Conservation (phyloP, 2,888 invertebrate species). For the Rhagonycha lutea region DNA sequence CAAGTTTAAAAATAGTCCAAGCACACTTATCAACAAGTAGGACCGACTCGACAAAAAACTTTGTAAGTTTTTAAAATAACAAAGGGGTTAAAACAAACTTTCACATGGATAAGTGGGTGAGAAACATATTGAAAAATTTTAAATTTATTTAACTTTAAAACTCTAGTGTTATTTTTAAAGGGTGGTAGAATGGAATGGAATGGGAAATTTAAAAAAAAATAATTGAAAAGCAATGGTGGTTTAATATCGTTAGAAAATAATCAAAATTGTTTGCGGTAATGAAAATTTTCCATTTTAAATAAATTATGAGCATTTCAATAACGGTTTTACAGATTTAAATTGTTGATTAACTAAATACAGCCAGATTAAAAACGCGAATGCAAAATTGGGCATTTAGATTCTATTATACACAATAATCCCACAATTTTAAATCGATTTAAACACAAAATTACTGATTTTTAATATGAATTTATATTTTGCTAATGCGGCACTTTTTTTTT, state of each 20-base stretch:
- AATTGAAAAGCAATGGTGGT: neutral
- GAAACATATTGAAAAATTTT: neutral
- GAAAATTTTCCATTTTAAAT: neutral
- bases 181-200: neutral
- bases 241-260: neutral
- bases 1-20: too few species aligned
- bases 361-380: conserved; percentile 37
- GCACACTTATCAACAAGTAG: neutral
- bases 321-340: conserved; percentile 25
- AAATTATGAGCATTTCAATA: conserved; percentile 21
- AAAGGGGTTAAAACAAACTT: neutral
- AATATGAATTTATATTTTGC: conserved; percentile 34
- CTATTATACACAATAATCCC: conserved; percentile 48
- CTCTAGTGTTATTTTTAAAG: neutral
- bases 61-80: neutral
- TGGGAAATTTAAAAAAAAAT: neutral
- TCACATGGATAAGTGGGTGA: neutral
- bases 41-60: neutral
- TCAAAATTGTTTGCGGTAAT: neutral
- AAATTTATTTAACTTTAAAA: neutral
- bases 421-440: conserved; percentile 51
- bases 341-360: conserved; percentile 24
- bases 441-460: conserved; percentile 46
- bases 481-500: neutral
- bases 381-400: conserved; percentile 46